Conservation (phyloP, 2,113 vertebrate species). For the Scartelaos histophorus region DNA sequence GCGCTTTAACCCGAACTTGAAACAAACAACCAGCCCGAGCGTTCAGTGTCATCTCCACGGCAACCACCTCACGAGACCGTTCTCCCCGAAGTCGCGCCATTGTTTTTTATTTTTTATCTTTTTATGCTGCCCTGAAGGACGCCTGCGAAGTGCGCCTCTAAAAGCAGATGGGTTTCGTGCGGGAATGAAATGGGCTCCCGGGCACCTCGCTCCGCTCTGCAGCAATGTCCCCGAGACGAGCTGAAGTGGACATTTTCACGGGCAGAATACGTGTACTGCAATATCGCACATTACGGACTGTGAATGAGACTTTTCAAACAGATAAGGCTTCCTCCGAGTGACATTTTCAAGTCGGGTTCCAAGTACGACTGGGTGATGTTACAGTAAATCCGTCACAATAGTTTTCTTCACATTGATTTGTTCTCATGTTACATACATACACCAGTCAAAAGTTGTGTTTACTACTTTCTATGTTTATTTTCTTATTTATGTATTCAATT, state of each 20-base stretch:
- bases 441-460: too few species aligned
- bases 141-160: neutral
- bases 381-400: too few species aligned
- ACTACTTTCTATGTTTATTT: too few species aligned
- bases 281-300: neutral
- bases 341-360: neutral
- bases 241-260: neutral
- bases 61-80: slow-evolving; percentile 39
- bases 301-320: neutral
- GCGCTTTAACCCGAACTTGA: slow-evolving; percentile 20
- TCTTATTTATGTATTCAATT: too few species aligned
- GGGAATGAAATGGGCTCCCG: neutral
- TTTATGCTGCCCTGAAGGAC: neutral
- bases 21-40: slow-evolving; percentile 17
- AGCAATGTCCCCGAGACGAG: neutral
- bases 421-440: too few species aligned
- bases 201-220: neutral
- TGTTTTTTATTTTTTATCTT: slow-evolving; percentile 13
- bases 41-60: slow-evolving; percentile 36
- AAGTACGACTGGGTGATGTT: too few species aligned
- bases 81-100: neutral
- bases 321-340: too few species aligned
- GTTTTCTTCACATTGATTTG: too few species aligned
- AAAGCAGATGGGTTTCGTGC: neutral
- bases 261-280: neutral